A percentile compares a stretch with the other conserved stretches of the same genome.
Conservation (phyloP, 2,888 invertebrate genomes). For the Arrhopalites spinosus region DNA sequence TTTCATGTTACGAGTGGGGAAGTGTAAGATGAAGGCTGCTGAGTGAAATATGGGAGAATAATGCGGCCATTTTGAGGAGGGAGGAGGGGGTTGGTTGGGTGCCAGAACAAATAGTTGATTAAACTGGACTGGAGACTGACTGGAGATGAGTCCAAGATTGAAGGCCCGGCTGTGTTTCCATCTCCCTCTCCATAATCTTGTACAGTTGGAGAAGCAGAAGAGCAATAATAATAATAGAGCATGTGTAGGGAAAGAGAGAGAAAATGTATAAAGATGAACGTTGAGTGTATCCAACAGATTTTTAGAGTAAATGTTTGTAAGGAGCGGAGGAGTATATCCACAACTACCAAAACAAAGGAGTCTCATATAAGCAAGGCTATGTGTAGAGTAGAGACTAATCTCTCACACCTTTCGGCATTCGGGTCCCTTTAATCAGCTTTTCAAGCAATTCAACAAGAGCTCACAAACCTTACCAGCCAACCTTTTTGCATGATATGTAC, state of each 20-base stretch:
- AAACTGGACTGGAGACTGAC: slow-evolving; percentile 15
- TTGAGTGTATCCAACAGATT: background rate
- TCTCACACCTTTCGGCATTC: slow-evolving; percentile 55
- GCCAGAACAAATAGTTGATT: slow-evolving; percentile 30
- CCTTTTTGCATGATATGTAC: too few species aligned
- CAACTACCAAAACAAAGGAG: too few species aligned
- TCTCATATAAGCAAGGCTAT: too few species aligned
- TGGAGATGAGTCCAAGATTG: background rate
- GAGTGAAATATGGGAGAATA: slow-evolving; percentile 43
- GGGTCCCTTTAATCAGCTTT: slow-evolving; percentile 56
- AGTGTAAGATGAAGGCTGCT: slow-evolving; percentile 24
- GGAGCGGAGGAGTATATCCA: background rate
- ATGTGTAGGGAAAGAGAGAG: background rate
- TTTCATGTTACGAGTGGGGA: too few species aligned
- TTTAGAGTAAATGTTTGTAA: slow-evolving; percentile 6
- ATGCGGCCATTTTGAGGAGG: slow-evolving; percentile 35
- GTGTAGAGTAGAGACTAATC: slow-evolving; percentile 35
- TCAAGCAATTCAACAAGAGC: slow-evolving; percentile 44
- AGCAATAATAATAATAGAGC: background rate
- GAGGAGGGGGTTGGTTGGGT: slow-evolving; percentile 28
- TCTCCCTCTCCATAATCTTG: background rate
- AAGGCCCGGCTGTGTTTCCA: background rate
- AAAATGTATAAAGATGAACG: background rate
- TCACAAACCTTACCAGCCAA: too few species aligned
- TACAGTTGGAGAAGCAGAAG: background rate